phyloP scores from a whole-genome alignment of 1,140 invertebrate genomes.

The Heliconius nattereri region DNA sequence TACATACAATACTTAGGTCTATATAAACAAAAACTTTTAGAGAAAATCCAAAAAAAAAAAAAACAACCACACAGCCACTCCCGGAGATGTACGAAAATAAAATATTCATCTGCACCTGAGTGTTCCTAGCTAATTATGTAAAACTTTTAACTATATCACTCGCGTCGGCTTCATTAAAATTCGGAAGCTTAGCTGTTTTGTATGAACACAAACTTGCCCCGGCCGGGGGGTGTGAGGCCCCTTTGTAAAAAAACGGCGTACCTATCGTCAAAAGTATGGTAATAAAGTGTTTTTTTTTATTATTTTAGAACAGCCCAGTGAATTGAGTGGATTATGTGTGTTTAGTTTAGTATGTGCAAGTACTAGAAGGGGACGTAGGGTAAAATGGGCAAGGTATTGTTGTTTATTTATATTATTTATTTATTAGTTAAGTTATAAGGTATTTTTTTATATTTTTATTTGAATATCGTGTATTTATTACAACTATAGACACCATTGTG shows the following conservation, averaged over 20 bases:
- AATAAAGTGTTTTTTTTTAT: conserved; percentile 21
- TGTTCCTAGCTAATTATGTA: conserved; percentile 30
- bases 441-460: no score
- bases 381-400: not conserved
- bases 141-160: conserved; percentile 38
- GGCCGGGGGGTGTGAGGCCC: not conserved
- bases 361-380: not conserved
- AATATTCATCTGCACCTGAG: conserved; percentile 12
- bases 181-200: conserved; percentile 32
- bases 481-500: no score
- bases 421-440: no score
- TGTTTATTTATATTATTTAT: not conserved
- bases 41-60: not conserved
- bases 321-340: conserved; percentile 3
- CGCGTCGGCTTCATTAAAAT: conserved; percentile 35
- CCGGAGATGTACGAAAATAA: not conserved
- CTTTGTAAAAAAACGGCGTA: conserved; percentile 31
- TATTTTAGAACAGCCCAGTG: conserved; percentile 8
- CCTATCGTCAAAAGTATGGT: conserved; percentile 35
- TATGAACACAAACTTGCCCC: conserved; percentile 27
- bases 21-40: not conserved
- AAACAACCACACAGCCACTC: not conserved
- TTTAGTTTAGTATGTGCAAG: not conserved
- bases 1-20: not conserved
- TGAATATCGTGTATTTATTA: no score